Conservation (phyloP, 2,113 vertebrate genomes). For the Pterocles orientalis region DNA sequence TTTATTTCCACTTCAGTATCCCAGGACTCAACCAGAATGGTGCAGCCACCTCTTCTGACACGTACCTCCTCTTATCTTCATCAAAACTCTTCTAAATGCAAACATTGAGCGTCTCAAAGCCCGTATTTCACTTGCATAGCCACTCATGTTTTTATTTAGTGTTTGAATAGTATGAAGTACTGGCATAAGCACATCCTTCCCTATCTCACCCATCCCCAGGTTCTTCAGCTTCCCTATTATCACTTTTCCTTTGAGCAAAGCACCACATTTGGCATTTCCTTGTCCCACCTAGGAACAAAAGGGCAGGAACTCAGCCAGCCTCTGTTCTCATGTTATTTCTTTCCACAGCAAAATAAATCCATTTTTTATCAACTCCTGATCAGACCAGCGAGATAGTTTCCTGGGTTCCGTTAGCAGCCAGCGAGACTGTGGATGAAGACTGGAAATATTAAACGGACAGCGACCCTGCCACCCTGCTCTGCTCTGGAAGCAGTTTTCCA, state of each 20-base stretch:
- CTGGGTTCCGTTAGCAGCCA: background rate
- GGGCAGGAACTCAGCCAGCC: background rate
- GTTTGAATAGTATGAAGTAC: background rate
- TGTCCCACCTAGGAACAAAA: background rate
- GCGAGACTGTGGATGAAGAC: background rate
- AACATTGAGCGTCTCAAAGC: background rate
- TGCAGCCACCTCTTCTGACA: background rate
- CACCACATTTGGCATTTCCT: background rate
- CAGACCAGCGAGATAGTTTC: fast-evolving
- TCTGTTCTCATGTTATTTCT: background rate
- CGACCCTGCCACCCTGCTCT: background rate
- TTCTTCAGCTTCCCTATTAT: background rate
- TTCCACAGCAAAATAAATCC: background rate
- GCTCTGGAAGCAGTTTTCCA: background rate
- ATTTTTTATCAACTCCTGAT: background rate
- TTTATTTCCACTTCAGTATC: background rate
- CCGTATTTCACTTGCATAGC: background rate
- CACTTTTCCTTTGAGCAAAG: background rate
- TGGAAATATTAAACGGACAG: fast-evolving
- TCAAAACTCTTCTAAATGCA: background rate
- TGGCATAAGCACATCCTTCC: no score
- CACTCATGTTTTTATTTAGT: background rate
- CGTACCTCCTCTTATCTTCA: background rate
- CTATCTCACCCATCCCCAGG: background rate
- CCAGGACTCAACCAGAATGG: fast-evolving